These are phyloP conservation scores for Cynoglossus semilaevis DNA, from an alignment of 2,113 vertebrate species.

Conservation along the genomic window DNA sequence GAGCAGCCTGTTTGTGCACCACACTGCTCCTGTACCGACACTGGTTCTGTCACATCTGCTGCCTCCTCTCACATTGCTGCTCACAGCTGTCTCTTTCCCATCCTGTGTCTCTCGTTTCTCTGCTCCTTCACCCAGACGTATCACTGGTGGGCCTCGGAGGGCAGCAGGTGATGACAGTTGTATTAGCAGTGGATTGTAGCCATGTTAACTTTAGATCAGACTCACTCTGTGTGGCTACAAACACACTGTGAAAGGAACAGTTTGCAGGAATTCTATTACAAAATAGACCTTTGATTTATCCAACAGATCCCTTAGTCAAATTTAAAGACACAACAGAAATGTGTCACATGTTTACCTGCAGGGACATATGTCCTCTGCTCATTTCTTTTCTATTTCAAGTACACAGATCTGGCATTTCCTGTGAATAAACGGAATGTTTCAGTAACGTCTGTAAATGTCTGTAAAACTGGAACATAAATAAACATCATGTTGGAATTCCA, in stretches of 20 bases:
- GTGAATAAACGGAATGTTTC: conserved; percentile 8
- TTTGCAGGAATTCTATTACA: too few species aligned
- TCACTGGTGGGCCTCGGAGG: conserved; percentile 50
- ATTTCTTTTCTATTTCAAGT: too few species aligned
- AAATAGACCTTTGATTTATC: too few species aligned
- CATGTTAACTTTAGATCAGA: conserved; percentile 70
- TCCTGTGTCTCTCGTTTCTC: conserved; percentile 14
- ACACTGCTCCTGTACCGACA: conserved; percentile 27
- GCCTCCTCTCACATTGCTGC: conserved; percentile 16
- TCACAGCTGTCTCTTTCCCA: conserved; percentile 15
- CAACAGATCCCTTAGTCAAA: too few species aligned
- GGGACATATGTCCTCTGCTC: too few species aligned
- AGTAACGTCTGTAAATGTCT: not conserved
- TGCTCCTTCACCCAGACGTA: conserved; percentile 26
- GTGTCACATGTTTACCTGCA: too few species aligned
- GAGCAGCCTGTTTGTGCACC: conserved; percentile 41
- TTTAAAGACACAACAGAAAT: too few species aligned
- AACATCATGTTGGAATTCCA: conserved; percentile 11
- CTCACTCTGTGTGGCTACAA: conserved; percentile 59
- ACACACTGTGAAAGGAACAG: conserved; percentile 36
- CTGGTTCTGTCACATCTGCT: conserved; percentile 23
- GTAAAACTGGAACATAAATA: not conserved
- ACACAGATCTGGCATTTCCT: too few species aligned
- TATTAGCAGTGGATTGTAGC: conserved; percentile 78
- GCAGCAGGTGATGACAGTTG: conserved; percentile 75